These are phyloP conservation scores for Philotrypesis tridentata DNA, from an alignment of 1,140 invertebrate species.

Conservation along the genomic window DNA sequence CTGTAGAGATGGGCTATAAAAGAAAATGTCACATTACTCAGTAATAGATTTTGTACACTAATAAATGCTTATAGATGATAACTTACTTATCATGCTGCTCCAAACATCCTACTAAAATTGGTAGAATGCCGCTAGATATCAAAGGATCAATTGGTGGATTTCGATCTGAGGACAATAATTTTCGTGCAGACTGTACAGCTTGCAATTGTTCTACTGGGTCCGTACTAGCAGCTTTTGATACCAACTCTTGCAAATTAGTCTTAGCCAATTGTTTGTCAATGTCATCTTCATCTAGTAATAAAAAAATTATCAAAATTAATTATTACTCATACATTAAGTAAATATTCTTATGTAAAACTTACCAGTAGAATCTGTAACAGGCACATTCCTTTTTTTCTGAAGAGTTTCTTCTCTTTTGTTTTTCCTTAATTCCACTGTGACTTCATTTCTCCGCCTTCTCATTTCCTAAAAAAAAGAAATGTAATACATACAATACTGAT, in stretches of 20 bases:
- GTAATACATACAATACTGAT: slow-evolving; percentile 1
- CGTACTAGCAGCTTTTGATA: slow-evolving; percentile 82
- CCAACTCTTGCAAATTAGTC: slow-evolving; percentile 80
- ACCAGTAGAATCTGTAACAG: slow-evolving; percentile 86
- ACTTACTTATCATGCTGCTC: slow-evolving; percentile 84
- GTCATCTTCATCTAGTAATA: slow-evolving; percentile 83
- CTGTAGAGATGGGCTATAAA: slow-evolving; percentile 89
- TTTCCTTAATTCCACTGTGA: slow-evolving; percentile 95
- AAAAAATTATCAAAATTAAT: slow-evolving; percentile 35
- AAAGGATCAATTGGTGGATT: slow-evolving; percentile 99
- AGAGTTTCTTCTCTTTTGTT: slow-evolving; percentile 97
- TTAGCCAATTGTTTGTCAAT: slow-evolving; percentile 80
- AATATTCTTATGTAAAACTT: slow-evolving; percentile 34
- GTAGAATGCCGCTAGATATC: slow-evolving; percentile 94
- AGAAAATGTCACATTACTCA: slow-evolving; percentile 51
- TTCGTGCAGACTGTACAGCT: slow-evolving; percentile 91
- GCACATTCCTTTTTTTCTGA: slow-evolving; percentile 96
- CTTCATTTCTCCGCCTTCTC: slow-evolving; percentile 95
- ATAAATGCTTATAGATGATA: too few relatives aligned
- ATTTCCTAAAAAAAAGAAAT: slow-evolving; percentile 83
- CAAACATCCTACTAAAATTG: slow-evolving; percentile 93
- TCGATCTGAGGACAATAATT: slow-evolving; percentile 95
- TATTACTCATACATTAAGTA: background rate
- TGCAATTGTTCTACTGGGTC: slow-evolving; percentile 83
- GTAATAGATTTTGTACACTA: too few relatives aligned